Base-by-base conservation (phyloP, 2,888 invertebrate species). In the Perizoma flavofasciatum region DNA sequence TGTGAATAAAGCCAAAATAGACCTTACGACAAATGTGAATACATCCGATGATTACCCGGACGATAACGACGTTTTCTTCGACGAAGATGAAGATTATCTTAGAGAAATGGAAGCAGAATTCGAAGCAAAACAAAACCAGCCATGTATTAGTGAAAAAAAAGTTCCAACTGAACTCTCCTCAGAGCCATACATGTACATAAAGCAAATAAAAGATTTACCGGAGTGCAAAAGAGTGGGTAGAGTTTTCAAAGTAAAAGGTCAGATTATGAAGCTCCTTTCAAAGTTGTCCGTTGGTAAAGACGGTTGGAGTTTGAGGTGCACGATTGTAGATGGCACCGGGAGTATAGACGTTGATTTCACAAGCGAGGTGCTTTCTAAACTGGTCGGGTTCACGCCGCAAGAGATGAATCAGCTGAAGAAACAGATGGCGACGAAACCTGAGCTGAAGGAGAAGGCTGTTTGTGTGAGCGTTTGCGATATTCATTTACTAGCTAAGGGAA, bases 311-410 rank as follows among this genome's bases (percentile, higher is more conserved):
- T 81, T 95, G 35, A 90, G 88, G 56, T 94, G 94, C 63, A 91
- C 88, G 6, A 81, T 95, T 49, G 86, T 88, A 6, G 95, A 95
- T 78, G 91, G 88, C 11, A 93, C 93, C 5, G 94, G 92, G 1
- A 86, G 80, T 52, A 66, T 95, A 10, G 89, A 93, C 51, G 93
- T 93, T 1, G 87, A 89, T 11, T 92, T 95, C 54, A 89, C 94
- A 0, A 93, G 93, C 63, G 88, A 93, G 69, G 92, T 95, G 8
- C 79, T 94, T 0, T 86, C 93, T 0, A 83, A 88, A 50, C 73
- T 94, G 55, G 89, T 92, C 0, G 93, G 93, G 0, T 88, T 84
- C 60, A 86, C 91, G 0, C 92, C 93, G 0, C 78, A 81, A 44
- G 85, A 92, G 63, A 90, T 92, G 86, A 86, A 79, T n/a, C 74